These are phyloP conservation scores for Cephalopholis sonnerati DNA, from an alignment of 2,113 vertebrate species.

Conservation along the genomic window DNA sequence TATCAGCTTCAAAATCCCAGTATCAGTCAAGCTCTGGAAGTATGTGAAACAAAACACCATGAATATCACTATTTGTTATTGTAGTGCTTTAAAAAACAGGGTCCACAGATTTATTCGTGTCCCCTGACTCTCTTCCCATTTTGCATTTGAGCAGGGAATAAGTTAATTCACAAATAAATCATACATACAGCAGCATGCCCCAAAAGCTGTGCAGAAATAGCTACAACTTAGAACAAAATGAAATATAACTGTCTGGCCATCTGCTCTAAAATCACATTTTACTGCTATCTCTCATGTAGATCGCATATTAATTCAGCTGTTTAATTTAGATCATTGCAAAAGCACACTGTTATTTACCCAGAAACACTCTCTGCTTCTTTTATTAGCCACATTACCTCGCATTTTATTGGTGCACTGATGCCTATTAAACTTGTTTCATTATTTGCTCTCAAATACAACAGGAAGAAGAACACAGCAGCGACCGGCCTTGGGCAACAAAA, in stretches of 20 bases:
- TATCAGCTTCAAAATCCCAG: background rate
- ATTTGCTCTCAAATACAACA: constrained; percentile 8
- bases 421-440: background rate
- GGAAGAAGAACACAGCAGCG: constrained; percentile 7
- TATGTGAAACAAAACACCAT: background rate
- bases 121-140: background rate
- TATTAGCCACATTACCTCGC: background rate
- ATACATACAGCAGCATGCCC: background rate
- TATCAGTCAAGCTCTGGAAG: background rate
- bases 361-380: background rate
- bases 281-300: background rate
- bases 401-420: background rate
- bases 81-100: background rate
- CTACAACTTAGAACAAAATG: constrained; percentile 4
- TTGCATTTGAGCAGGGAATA: constrained; percentile 1
- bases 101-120: background rate
- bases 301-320: background rate
- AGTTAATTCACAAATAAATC: constrained; percentile 6
- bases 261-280: constrained; percentile 17
- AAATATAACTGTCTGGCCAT: background rate
- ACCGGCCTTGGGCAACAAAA: constrained; percentile 9
- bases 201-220: constrained; percentile 12
- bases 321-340: background rate
- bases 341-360: background rate
- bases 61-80: background rate